Conservation (phyloP, 2,888 invertebrate genomes). For the Pyrgus malvae region DNA sequence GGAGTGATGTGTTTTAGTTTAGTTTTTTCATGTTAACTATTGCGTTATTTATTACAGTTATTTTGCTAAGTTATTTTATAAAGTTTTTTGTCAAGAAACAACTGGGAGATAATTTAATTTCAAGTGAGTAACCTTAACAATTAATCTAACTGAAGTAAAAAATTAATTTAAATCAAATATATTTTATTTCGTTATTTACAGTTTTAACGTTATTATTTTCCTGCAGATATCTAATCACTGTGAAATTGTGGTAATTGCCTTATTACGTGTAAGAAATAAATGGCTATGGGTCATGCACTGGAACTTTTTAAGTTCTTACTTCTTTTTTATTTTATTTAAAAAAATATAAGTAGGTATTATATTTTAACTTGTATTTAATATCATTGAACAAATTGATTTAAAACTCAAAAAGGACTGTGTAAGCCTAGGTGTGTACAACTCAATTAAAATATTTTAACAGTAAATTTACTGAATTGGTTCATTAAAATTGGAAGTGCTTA, state of each 20-base stretch:
- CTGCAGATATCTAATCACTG: neutral
- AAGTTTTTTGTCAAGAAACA: conserved; percentile 41
- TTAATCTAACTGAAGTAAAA: no score
- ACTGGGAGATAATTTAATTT: conserved; percentile 32
- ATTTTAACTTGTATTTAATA: no score
- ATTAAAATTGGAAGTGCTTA: neutral
- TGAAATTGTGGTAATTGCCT: neutral
- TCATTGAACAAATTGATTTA: no score
- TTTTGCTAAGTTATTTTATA: conserved; percentile 52
- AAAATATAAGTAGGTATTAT: no score
- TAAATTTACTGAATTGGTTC: neutral
- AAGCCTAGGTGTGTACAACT: no score
- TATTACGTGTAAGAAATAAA: conserved; percentile 1
- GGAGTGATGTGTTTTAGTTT: conserved; percentile 61
- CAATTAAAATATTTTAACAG: no score
- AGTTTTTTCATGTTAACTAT: conserved; percentile 62
- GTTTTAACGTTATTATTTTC: neutral
- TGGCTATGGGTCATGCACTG: no score
- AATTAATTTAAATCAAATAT: no score
- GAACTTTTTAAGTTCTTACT: neutral
- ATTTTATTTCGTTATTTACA: no score
- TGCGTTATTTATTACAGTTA: conserved; percentile 49
- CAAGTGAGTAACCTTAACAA: conserved; percentile 46
- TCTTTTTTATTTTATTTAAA: neutral
- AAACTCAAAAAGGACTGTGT: no score